Conservation (phyloP, 2,797 vertebrate genomes). For the Margarornis squamiger region DNA sequence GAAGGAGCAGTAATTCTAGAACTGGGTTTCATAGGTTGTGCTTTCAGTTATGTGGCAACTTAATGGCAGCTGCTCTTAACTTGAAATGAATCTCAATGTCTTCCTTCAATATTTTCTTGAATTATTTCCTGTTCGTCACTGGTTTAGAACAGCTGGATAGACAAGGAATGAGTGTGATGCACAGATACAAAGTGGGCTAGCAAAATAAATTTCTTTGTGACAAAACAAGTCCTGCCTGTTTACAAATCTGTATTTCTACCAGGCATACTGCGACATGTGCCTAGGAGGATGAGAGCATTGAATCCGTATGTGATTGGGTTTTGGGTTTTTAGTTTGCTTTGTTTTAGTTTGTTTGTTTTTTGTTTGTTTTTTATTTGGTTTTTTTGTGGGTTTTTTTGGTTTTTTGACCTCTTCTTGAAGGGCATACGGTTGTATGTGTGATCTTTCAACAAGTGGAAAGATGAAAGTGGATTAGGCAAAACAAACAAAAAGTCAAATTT, state of each 20-base stretch:
- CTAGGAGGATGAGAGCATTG: not conserved
- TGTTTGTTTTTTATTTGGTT: no score
- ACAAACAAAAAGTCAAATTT: not conserved
- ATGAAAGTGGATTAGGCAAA: not conserved
- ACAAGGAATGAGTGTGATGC: not conserved
- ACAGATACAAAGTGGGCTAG: not conserved
- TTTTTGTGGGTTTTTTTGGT: no score
- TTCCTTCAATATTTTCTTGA: not conserved
- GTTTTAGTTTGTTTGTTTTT: no score
- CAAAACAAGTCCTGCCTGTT: not conserved
- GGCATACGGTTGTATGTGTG: not conserved
- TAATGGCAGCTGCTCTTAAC: not conserved
- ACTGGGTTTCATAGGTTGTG: not conserved
- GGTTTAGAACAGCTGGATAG: not conserved
- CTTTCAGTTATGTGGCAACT: not conserved
- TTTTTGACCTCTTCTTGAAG: not conserved
- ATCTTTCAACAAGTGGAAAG: not conserved
- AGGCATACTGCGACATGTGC: not conserved
- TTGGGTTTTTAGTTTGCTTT: no score
- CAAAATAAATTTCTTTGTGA: not conserved
- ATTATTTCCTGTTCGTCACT: not conserved
- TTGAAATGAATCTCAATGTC: not conserved
- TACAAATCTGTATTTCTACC: not conserved
- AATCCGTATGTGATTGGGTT: not conserved
- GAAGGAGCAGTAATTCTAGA: conserved; percentile 16